These are phyloP conservation scores for Macrotrachela quadricornifera DNA, from an alignment of 1,140 invertebrate species.

Conservation along the genomic window DNA sequence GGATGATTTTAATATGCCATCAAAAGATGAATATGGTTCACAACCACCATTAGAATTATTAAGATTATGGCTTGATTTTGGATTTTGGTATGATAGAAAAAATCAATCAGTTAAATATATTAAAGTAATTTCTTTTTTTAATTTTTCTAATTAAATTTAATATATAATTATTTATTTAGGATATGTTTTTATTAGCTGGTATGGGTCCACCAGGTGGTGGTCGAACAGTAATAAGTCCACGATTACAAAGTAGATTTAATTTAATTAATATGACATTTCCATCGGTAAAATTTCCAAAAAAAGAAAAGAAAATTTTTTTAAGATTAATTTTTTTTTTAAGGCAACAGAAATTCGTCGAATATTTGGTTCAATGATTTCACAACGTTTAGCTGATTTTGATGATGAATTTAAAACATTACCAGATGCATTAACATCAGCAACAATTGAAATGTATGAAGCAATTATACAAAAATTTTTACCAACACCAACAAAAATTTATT, in stretches of 20 bases:
- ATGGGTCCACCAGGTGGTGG: constrained; percentile 62
- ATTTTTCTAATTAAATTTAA: background rate
- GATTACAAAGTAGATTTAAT: constrained; percentile 53
- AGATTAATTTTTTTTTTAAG: constrained; percentile 12
- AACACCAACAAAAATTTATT: constrained; percentile 65
- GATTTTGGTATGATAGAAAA: constrained; percentile 55
- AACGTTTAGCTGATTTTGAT: constrained; percentile 52
- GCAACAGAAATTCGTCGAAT: constrained; percentile 53
- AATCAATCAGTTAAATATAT: constrained; percentile 51
- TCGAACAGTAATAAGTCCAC: constrained; percentile 46
- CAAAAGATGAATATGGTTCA: constrained; percentile 59
- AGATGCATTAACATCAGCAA: constrained; percentile 40
- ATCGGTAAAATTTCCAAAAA: constrained; percentile 20
- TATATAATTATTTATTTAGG: constrained; percentile 36
- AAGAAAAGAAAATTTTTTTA: background rate
- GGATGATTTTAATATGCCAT: constrained; percentile 72
- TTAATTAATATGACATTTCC: constrained; percentile 60
- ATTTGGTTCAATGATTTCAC: constrained; percentile 54
- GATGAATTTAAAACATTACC: constrained; percentile 47
- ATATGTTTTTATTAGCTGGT: constrained; percentile 49
- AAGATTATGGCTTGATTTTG: constrained; percentile 61
- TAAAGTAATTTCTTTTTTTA: constrained; percentile 21
- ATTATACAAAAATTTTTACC: constrained; percentile 50
- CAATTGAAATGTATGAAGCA: constrained; percentile 49
- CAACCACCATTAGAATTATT: constrained; percentile 62